A percentile compares a stretch with the other conserved stretches of the same genome.
phyloP scores from a whole-genome alignment of 2,797 vertebrate genomes.

The Iguana delicatissima region DNA sequence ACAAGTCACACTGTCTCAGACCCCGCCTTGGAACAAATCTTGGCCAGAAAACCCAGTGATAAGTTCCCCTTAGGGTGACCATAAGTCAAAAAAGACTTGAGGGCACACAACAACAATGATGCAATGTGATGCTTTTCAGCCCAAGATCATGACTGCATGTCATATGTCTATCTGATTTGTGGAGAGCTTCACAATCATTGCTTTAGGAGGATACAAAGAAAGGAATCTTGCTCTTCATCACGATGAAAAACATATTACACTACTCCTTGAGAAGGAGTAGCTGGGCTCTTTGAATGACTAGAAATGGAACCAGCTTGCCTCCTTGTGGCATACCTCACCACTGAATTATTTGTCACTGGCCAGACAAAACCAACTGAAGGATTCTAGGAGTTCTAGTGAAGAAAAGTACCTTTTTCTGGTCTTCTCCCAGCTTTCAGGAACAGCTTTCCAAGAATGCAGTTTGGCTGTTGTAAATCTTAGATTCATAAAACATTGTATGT shows the following conservation, averaged over 20 bases:
- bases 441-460: not conserved
- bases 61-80: too few species aligned
- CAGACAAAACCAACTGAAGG: not conserved
- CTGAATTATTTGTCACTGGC: not conserved
- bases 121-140: too few species aligned
- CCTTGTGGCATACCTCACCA: not conserved
- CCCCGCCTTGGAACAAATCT: too few species aligned
- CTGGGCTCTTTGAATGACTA: not conserved
- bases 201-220: not conserved
- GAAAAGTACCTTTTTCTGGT: not conserved
- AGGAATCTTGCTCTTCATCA: not conserved
- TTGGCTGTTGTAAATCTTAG: too few species aligned
- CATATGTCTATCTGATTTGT: not conserved
- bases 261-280: not conserved
- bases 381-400: not conserved
- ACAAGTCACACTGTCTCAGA: too few species aligned
- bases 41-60: too few species aligned
- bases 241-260: conserved; percentile 38
- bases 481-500: not conserved
- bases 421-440: not conserved
- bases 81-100: too few species aligned
- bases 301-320: not conserved
- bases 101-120: too few species aligned
- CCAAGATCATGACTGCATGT: not conserved
- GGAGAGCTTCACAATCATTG: not conserved